A percentile compares a stretch with the other conserved stretches of the same genome.
Evolutionary conservation across 2,797 vertebrate genomes (phyloP).

Genomic region (Anisognathus igniventris): DNA sequence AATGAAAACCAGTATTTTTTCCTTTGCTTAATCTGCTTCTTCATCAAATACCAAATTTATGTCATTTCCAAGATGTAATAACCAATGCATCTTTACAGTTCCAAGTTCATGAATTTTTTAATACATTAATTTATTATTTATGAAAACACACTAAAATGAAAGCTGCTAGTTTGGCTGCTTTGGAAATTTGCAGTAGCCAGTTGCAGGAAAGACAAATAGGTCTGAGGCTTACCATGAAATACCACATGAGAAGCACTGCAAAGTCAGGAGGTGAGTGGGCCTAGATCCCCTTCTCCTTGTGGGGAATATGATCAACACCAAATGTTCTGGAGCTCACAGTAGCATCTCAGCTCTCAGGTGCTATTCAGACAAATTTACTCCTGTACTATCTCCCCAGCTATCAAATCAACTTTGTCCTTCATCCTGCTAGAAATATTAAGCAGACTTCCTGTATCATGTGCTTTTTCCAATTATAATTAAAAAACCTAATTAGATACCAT

Average conservation of each 20-base stretch:
- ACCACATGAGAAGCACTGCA: not conserved
- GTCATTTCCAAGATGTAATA: not conserved
- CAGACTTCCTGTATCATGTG: not conserved
- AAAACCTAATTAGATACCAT: not conserved
- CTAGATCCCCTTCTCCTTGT: not conserved
- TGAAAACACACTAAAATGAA: not conserved
- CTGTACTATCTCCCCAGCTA: not conserved
- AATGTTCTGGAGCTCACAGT: not conserved
- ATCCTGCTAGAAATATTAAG: not conserved
- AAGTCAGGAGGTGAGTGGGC: not conserved
- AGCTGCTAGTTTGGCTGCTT: not conserved
- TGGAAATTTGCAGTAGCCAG: not conserved
- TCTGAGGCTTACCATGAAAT: not conserved
- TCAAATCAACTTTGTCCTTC: not conserved
- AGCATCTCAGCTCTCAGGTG: not conserved
- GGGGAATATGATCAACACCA: not conserved
- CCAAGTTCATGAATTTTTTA: not conserved
- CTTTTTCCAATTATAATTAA: not conserved
- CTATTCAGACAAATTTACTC: not conserved
- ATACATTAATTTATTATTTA: not conserved
- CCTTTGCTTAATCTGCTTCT: not conserved
- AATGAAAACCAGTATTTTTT: not conserved
- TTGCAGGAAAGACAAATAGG: not conserved
- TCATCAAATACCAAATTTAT: not conserved
- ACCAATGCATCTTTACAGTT: not conserved